Percentiles rank a stretch among this genome's conserved stretches.
Evolutionary conservation across 64 coral and sea anemone species (phyloP).

Genomic region (Montipora efflorescens): DNA sequence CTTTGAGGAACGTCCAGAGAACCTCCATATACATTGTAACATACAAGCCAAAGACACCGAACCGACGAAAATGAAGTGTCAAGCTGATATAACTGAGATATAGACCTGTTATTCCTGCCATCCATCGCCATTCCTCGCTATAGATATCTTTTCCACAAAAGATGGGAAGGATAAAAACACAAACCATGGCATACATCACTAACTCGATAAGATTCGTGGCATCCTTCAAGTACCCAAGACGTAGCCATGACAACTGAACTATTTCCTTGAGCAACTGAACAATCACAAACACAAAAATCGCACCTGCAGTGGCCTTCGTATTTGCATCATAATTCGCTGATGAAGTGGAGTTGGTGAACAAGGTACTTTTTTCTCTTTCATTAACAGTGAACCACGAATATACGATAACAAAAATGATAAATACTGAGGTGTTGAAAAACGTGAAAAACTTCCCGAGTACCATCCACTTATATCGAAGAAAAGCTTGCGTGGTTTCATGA

Average conservation of each 20-base stretch:
- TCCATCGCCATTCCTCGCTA: constrained; percentile 57
- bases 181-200: not conserved
- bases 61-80: constrained; percentile 57
- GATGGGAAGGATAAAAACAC: constrained; percentile 59
- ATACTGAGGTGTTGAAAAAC: constrained; percentile 45
- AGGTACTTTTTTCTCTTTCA: constrained; percentile 54
- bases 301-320: not conserved
- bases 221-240: constrained; percentile 68
- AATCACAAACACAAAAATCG: constrained; percentile 23
- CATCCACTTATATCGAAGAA: constrained; percentile 77
- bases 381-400: constrained; percentile 61
- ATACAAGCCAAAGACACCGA: constrained; percentile 67
- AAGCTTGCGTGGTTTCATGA: constrained; percentile 62
- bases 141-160: constrained; percentile 24
- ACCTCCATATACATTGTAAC: constrained; percentile 79
- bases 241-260: constrained; percentile 45
- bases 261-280: constrained; percentile 65
- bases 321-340: not conserved
- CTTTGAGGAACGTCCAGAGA: constrained; percentile 64
- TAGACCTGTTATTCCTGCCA: constrained; percentile 54
- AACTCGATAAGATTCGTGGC: constrained; percentile 67
- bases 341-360: constrained; percentile 39
- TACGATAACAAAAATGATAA: constrained; percentile 54
- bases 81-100: constrained; percentile 70
- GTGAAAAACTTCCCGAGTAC: constrained; percentile 65